Base-by-base conservation (phyloP, 2,797 vertebrate species). In the Channallabes apus region DNA sequence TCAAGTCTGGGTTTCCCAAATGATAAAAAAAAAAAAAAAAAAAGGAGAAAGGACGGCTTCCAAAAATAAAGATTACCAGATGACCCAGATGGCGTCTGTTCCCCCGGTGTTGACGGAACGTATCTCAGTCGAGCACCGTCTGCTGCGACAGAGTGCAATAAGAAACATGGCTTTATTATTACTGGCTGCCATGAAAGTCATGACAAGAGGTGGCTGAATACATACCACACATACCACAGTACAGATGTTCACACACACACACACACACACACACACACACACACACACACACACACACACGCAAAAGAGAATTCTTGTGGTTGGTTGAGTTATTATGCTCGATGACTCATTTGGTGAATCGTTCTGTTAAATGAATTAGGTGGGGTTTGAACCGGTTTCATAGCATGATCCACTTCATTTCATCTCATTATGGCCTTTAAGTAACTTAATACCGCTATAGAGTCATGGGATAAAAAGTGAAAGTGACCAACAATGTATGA, bases 131-230 rank as follows among this genome's bases (percentile, higher is more conserved):
- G 41, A 79, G 88, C 75, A 59, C 51, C 59, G 58, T 65, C 88
- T 81, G 38, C 82, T 72, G 75, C 83, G 86, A 85, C 79, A 80
- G 65, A 67, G 65, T 29, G 56, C 81, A 86, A 84, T 80, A 84
- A 86, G 76, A 27, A 82, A 64, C 64, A 56, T 51, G 35, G 56
- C 61, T 29, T 46, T 38, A 46, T 64, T 65, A 80, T 80, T 64
- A 80, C 46, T 80, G 35, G 35, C 61, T 80, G 61, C 6, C 22
- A 79, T 79, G 59, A 79, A 79, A 79, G 59, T 35, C 35, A 18
- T 8, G 38, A 27, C 78, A 80, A 24, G 61, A 80, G 22, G 35
- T 9, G 77, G 22, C 77, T 62, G 77, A 41, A 79, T 64, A n/a
- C 56, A 79, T 64, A n/a, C 56, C 76, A n/a, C 22, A 38, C 76